Evolutionary conservation across 2,888 invertebrate species (phyloP), one percentile per base, ranked within the genome.

Genomic region (Archips xylosteana): DNA sequence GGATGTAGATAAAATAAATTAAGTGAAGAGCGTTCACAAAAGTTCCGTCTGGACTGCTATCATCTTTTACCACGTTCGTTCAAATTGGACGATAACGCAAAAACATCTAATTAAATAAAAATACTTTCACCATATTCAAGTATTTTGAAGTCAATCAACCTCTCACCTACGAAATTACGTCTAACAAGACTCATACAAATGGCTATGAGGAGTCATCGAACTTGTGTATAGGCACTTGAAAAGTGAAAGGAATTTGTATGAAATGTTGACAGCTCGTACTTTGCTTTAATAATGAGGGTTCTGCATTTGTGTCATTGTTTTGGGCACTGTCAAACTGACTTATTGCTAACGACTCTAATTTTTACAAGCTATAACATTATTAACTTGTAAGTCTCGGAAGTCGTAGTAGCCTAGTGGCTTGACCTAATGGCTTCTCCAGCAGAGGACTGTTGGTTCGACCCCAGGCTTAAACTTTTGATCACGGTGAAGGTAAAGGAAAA

Each of bases 191-290:
- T 77, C 75, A 78, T 77, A 75, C 75, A 75, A 79, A 78, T 69
- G 74, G 77, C 70, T 66, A 70, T 36, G 72, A 45, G 47, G 68
- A 75, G 83, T 76, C 84, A 75, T 74, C 80, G 83, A 85, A 80
- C 85, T 71, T 77, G 75, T 36, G 34, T 13, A 23, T 23, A 23
- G 23, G 68, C 51, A 61, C 78, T 78, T 82, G 79, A 84, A 85
- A 85, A 86, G 85, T 86, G 85, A 86, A 85, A 86, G 85, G 83
- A 74, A 69, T 71, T 70, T 65, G 70, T 75, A 51, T 70, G 34
- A 65, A 70, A 23, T 51, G 65, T 74, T 74, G 74, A 54, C 60
- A 65, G 64, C 60, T 65, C 60, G 42, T 54, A 57, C 57, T 32
- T 63, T 34, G 60, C 68, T 59, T 42, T 34, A 23, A 51, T 64